Percentiles rank a stretch among this genome's conserved stretches.
Evolutionary conservation across 2,113 vertebrate species (phyloP).

Genomic region (Crotalus helleri): DNA sequence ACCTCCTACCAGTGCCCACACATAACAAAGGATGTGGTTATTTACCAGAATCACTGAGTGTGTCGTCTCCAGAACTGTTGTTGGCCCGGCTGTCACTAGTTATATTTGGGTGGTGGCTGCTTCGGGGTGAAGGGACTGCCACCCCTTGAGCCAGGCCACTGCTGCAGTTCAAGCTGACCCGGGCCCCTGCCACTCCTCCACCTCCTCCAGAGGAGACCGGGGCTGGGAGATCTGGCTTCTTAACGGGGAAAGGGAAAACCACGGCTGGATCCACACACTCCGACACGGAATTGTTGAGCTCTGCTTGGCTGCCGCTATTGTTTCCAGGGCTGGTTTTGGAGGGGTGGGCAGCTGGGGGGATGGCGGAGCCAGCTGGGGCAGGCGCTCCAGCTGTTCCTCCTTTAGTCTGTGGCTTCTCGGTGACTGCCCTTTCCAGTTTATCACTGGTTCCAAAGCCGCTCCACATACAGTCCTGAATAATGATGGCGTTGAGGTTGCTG

Average conservation of each 20-base stretch:
- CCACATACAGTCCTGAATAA: slow-evolving; percentile 99
- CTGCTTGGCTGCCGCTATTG: slow-evolving; percentile 47
- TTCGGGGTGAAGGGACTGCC: neutral
- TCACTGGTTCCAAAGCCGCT: slow-evolving; percentile 93
- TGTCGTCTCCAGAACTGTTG: slow-evolving; percentile 75
- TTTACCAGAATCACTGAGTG: slow-evolving; percentile 88
- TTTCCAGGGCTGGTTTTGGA: slow-evolving; percentile 7
- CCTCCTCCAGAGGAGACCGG: slow-evolving; percentile 12
- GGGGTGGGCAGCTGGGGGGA: neutral
- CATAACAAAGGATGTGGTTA: neutral
- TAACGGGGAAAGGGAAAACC: slow-evolving; percentile 89
- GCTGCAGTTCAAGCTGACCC: neutral
- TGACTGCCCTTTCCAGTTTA: slow-evolving; percentile 90
- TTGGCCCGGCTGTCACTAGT: slow-evolving; percentile 55
- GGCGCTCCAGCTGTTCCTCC: slow-evolving; percentile 42
- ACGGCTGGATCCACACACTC: slow-evolving; percentile 89
- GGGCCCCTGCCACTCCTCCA: neutral
- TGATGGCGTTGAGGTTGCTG: slow-evolving; percentile 86
- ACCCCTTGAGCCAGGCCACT: slow-evolving; percentile 9
- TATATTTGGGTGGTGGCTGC: neutral
- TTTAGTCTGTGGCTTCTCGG: slow-evolving; percentile 86
- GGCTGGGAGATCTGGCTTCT: slow-evolving; percentile 70
- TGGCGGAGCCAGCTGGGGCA: slow-evolving; percentile 43
- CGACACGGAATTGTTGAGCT: slow-evolving; percentile 74
- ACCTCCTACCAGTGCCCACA: neutral